Evolutionary conservation across 2,888 invertebrate genomes (phyloP), one percentile per base, ranked within the genome.

Genomic region (Crematogaster levior): DNA sequence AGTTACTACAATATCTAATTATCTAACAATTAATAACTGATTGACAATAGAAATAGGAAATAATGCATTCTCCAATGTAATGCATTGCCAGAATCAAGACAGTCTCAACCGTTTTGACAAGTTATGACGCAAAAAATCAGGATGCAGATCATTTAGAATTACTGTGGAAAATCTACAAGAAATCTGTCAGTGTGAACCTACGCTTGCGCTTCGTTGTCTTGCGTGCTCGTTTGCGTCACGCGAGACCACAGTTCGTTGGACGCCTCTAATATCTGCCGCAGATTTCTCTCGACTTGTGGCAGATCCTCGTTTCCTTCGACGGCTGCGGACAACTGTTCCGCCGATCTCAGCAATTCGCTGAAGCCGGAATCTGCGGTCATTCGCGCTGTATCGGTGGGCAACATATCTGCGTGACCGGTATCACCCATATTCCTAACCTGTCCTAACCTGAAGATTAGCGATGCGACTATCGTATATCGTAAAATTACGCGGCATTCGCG

Each of bases 181-280:
- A 80, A 37, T 15, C 9, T 30, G 53, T 7, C 60, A 4, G 58
- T 37, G 61, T 73, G 73, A 88, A 94, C 97, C 95, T 96, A 98
- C 98, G 99, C 99, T 81, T 94, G 94, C 46, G 93, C 93, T 95
- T 98, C 98, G 86, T 98, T 97, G 94, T 99, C 98, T 91, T 98
- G 97, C 40, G 98, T 97, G 85, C 97, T 97, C 83, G 97, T 96
- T 93, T 98, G 97, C 24, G 98, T 97, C 27, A 98, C 97, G 93
- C 98, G 96, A 3, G 97, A 97, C 95, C 98, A 98, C 48, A 99
- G 95, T 93, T 98, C 98, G 91, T 98, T 97, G 0, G 98, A 98
- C 12, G 98, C 98, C 93, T 99, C 98, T 65, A 98, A 95, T 61
- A 99, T 98, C 95, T 99, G 99, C 18, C 97, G 96, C 74, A 99